Percentiles rank a stretch among this genome's conserved stretches.
Evolutionary conservation across 2,797 vertebrate genomes (phyloP).

Genomic region (Carapus acus): DNA sequence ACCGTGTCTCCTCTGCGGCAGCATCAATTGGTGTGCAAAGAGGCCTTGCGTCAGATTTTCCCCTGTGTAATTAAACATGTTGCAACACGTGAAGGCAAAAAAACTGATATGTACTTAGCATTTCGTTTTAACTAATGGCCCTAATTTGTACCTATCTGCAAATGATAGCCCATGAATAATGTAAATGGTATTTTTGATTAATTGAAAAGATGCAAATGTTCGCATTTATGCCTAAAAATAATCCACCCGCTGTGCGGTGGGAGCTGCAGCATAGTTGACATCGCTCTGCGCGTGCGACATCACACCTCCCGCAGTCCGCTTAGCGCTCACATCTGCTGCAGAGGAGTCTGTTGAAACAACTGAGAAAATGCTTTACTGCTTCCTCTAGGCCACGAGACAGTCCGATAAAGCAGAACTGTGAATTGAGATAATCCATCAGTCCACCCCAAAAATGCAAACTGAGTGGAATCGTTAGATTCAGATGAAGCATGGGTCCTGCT

Average conservation of each 20-base stretch:
- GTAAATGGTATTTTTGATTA: too few relatives aligned
- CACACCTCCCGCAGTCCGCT: constrained; percentile 28
- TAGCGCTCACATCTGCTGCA: constrained; percentile 28
- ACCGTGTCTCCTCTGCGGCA: constrained; percentile 27
- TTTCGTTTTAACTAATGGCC: neutral
- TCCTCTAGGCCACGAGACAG: constrained; percentile 5
- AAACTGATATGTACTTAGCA: constrained; percentile 11
- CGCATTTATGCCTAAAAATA: constrained; percentile 13
- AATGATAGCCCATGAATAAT: too few relatives aligned
- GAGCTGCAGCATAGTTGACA: constrained; percentile 26
- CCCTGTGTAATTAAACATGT: constrained; percentile 13
- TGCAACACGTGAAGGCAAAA: neutral
- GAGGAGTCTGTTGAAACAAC: constrained; percentile 35
- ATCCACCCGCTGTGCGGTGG: constrained; percentile 1
- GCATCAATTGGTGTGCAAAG: constrained; percentile 14
- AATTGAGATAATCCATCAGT: neutral
- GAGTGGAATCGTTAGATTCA: constrained; percentile 11
- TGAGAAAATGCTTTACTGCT: constrained; percentile 32
- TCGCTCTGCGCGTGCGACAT: constrained; percentile 39
- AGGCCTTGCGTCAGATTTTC: neutral
- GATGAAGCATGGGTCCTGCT: constrained; percentile 15
- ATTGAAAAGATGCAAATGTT: too few relatives aligned
- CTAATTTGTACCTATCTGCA: neutral
- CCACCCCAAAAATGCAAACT: constrained; percentile 22
- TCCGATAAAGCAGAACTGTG: neutral